These are phyloP conservation scores for Eupithecia vulgata DNA, from an alignment of 2,888 invertebrate genomes.

Conservation along the genomic window DNA sequence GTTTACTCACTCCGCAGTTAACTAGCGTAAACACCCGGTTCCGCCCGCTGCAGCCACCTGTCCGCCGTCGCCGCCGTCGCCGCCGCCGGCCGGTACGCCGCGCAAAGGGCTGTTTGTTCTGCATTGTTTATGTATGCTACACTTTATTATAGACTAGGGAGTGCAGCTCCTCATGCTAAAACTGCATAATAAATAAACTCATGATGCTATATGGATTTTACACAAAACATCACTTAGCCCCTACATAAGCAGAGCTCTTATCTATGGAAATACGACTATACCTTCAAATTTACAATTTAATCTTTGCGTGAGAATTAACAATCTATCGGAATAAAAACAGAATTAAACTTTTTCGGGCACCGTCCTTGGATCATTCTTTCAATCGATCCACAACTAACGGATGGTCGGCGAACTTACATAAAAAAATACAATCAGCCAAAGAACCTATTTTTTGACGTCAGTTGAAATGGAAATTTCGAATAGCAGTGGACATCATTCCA, in stretches of 20 bases:
- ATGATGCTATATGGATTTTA: neutral
- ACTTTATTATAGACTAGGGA: slow-evolving; percentile 30
- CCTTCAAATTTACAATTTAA: neutral
- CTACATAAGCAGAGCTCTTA: neutral
- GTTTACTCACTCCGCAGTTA: slow-evolving; percentile 56
- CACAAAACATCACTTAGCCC: neutral
- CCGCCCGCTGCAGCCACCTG: slow-evolving; percentile 77
- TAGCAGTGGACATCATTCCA: too few relatives aligned
- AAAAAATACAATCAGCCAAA: too few relatives aligned
- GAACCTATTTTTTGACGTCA: too few relatives aligned
- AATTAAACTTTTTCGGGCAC: too few relatives aligned
- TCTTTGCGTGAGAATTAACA: too few relatives aligned
- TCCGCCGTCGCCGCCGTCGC: too few relatives aligned
- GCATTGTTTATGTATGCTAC: slow-evolving; percentile 25
- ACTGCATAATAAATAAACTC: neutral
- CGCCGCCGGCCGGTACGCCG: slow-evolving; percentile 20
- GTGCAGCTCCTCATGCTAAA: slow-evolving; percentile 3
- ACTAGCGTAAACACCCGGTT: slow-evolving; percentile 72
- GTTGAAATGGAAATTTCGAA: too few relatives aligned
- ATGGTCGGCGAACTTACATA: too few relatives aligned
- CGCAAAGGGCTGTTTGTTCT: slow-evolving; percentile 42
- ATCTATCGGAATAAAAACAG: too few relatives aligned
- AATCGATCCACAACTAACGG: too few relatives aligned
- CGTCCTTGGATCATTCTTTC: too few relatives aligned
- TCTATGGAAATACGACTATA: too few relatives aligned